Evolutionary conservation across 2,888 invertebrate genomes (phyloP), one percentile per base, ranked within the genome.

Genomic region (Plutella xylostella): DNA sequence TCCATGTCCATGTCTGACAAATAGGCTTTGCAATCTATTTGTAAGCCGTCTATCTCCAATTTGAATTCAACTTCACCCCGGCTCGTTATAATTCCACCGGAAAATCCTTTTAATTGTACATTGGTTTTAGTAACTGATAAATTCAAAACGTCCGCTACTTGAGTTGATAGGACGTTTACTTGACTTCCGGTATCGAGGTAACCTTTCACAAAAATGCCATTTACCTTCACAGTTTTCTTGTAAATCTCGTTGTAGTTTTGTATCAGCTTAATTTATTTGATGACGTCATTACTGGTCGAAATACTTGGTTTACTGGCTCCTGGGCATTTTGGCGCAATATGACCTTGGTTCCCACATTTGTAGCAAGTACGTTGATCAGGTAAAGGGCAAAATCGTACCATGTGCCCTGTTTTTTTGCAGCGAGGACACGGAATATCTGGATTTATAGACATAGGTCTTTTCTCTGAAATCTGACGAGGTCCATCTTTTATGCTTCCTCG

Each of bases 101-200:
- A 39, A 39, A 39, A 39, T 22, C 39, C 25, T 22, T 39, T 39
- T 14, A 39, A 25, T 21, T 14, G 7, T 22, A 43, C 19, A 7
- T 14, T 37, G 1, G 45, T 40, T 2, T 48, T 48, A 2, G 18
- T 45, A 1, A 48, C 44, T 7, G 50, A n/a, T 4, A 49, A 39
- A 3, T 30, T 6, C 0, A 50, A 20, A 0, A 43, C 11, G 1
- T 14, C 15, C 0, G 43, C 18, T 11, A 48, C 40, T 20, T 47
- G 3, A 2, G n/a, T 17, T 1, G 28, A 39, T 0, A 51, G 25
- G 11, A 51, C 43, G 19, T 53, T 53, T 1, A 50, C 47, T 43
- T 53, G 49, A 35, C 49, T 50, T 0, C 51, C 54, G 3, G 49
- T 51, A 21, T 51, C 54, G 2, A 55, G 34, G 31, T 52, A 55